Percentiles rank a stretch among this genome's conserved stretches.
These are phyloP conservation scores for Drosophila neutralis DNA, from an alignment of 2,888 invertebrate genomes.

Conservation along the genomic window DNA sequence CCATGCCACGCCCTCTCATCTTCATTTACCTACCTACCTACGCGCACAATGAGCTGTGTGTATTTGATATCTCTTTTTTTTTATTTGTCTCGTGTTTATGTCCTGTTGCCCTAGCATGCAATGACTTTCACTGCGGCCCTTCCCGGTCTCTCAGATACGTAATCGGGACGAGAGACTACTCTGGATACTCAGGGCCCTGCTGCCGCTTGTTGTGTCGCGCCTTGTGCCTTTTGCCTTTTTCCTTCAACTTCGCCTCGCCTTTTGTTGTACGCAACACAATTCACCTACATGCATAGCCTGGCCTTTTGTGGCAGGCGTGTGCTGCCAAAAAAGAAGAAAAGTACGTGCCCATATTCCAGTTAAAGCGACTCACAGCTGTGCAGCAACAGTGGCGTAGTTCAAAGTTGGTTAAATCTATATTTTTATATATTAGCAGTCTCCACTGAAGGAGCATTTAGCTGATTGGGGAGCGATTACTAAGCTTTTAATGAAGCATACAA, in stretches of 20 bases:
- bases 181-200: background rate
- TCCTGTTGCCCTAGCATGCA: slow-evolving; percentile 46
- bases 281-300: slow-evolving; percentile 64
- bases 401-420: slow-evolving; percentile 16
- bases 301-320: slow-evolving; percentile 76
- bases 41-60: background rate
- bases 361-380: slow-evolving; percentile 66
- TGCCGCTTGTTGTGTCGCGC: background rate
- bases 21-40: slow-evolving; percentile 23
- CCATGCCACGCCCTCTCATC: slow-evolving; percentile 60
- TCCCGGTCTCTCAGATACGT: slow-evolving; percentile 13
- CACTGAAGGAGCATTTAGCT: background rate
- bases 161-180: background rate
- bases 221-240: background rate
- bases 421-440: background rate
- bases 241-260: slow-evolving; percentile 51
- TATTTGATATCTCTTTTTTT: slow-evolving; percentile 20
- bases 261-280: slow-evolving; percentile 48
- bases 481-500: background rate
- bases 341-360: slow-evolving; percentile 76
- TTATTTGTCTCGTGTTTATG: slow-evolving; percentile 31
- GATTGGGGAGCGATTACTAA: background rate
- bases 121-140: slow-evolving; percentile 69
- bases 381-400: slow-evolving; percentile 47
- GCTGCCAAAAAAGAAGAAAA: slow-evolving; percentile 48